Evolutionary conservation across 1,140 invertebrate species (phyloP).

Genomic region (Drosophila nikananu): DNA sequence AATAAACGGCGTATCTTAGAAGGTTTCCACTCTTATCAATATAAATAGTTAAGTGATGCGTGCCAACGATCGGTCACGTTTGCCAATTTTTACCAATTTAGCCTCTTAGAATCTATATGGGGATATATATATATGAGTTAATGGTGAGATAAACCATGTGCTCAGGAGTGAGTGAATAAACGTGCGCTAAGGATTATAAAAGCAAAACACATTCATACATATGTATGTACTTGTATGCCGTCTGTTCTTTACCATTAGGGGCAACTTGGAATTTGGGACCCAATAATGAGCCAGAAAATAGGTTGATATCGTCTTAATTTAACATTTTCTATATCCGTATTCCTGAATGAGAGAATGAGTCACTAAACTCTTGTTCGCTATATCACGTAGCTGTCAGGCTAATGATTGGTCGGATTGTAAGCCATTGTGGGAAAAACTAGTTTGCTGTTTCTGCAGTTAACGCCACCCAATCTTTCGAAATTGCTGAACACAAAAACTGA

Average conservation of each 20-base stretch:
- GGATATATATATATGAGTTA: background rate
- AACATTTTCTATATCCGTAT: background rate
- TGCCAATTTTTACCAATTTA: background rate
- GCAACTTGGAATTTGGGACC: background rate
- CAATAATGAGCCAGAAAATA: background rate
- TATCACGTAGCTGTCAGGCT: conserved; percentile 20
- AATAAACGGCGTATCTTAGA: conserved; percentile 11
- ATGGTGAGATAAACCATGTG: background rate
- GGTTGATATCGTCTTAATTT: background rate
- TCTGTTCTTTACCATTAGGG: no score
- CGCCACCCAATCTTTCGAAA: background rate
- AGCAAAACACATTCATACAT: no score
- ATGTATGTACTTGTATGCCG: no score
- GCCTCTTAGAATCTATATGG: background rate
- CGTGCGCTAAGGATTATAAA: no score
- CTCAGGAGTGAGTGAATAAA: no score
- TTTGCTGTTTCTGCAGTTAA: background rate
- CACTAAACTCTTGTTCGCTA: background rate
- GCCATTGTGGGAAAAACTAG: conserved; percentile 16
- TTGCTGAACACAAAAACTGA: background rate
- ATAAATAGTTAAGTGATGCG: background rate
- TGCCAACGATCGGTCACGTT: conserved; percentile 5
- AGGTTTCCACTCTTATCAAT: conserved; percentile 4
- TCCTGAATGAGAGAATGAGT: background rate
- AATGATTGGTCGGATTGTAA: conserved; percentile 26